phyloP scores from a whole-genome alignment of 2,113 vertebrate genomes.

The Tragelaphus buxtoni region DNA sequence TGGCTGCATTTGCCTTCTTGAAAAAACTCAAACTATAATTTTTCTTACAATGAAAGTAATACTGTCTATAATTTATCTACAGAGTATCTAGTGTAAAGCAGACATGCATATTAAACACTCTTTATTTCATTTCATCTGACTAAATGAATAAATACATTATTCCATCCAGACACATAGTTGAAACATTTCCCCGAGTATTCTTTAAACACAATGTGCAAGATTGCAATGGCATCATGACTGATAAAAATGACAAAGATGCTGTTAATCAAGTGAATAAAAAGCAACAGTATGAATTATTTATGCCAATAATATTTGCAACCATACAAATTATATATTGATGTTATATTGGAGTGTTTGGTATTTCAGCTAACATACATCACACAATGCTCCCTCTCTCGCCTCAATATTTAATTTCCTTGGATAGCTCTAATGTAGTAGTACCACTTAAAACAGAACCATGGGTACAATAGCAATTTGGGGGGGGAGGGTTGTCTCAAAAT shows the following conservation, averaged over 20 bases:
- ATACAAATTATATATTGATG: slow-evolving; percentile 72
- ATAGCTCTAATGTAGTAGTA: slow-evolving; percentile 26
- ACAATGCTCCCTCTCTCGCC: background rate
- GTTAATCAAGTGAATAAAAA: slow-evolving; percentile 66
- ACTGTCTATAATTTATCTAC: slow-evolving; percentile 59
- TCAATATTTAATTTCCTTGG: slow-evolving; percentile 19
- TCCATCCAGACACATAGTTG: slow-evolving; percentile 60
- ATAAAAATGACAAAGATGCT: slow-evolving; percentile 68
- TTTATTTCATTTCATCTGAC: slow-evolving; percentile 58
- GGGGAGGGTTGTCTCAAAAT: background rate
- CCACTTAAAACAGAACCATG: slow-evolving; percentile 11
- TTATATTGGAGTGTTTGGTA: slow-evolving; percentile 33
- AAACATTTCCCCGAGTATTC: slow-evolving; percentile 69
- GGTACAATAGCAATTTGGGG: background rate
- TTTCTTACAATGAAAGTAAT: slow-evolving; percentile 55
- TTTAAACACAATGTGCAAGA: slow-evolving; percentile 68
- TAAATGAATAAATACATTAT: slow-evolving; percentile 71
- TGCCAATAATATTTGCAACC: slow-evolving; percentile 70
- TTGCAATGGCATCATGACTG: slow-evolving; percentile 65
- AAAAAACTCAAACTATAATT: slow-evolving; percentile 29
- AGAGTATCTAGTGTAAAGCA: slow-evolving; percentile 34
- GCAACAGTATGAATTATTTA: slow-evolving; percentile 67
- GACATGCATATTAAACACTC: slow-evolving; percentile 68
- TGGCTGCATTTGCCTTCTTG: slow-evolving; percentile 32
- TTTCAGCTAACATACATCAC: slow-evolving; percentile 46